Evolutionary conservation across 2,888 invertebrate species (phyloP).

Genomic region (Matsumyia berberina): DNA sequence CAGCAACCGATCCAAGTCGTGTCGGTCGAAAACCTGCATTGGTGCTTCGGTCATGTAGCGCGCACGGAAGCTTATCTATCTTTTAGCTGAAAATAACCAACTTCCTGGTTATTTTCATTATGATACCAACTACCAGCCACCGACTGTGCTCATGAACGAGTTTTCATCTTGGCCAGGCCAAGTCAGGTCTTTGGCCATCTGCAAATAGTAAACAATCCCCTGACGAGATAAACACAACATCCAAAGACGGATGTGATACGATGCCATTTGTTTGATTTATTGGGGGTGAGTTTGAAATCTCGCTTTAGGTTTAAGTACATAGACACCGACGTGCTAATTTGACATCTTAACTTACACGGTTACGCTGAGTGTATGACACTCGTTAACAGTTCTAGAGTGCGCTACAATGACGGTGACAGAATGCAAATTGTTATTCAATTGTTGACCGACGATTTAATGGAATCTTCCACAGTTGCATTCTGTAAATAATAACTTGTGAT

Average conservation of each 20-base stretch:
- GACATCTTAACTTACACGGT: too few species aligned
- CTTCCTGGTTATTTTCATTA: conserved; percentile 66
- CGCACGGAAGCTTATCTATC: conserved; percentile 34
- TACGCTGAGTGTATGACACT: too few species aligned
- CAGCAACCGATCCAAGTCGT: conserved; percentile 45
- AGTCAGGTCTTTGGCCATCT: conserved; percentile 20
- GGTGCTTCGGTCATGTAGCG: conserved; percentile 10
- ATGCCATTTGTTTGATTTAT: neutral
- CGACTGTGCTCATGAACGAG: conserved; percentile 20
- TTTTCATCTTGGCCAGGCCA: conserved; percentile 38
- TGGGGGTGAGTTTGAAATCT: too few species aligned
- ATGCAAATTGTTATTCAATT: too few species aligned
- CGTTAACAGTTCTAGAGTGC: too few species aligned
- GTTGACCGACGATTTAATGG: too few species aligned
- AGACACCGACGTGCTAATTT: too few species aligned
- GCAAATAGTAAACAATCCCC: conserved; percentile 16
- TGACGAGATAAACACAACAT: neutral
- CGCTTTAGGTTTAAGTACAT: too few species aligned
- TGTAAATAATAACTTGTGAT: too few species aligned
- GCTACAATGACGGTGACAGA: too few species aligned
- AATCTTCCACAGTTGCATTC: too few species aligned
- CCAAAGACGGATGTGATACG: conserved; percentile 19
- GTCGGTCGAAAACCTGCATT: conserved; percentile 56
- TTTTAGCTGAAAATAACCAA: conserved; percentile 48
- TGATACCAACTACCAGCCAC: conserved; percentile 21